Conservation (phyloP, 2,113 vertebrate genomes). For the Psettodes erumei region DNA sequence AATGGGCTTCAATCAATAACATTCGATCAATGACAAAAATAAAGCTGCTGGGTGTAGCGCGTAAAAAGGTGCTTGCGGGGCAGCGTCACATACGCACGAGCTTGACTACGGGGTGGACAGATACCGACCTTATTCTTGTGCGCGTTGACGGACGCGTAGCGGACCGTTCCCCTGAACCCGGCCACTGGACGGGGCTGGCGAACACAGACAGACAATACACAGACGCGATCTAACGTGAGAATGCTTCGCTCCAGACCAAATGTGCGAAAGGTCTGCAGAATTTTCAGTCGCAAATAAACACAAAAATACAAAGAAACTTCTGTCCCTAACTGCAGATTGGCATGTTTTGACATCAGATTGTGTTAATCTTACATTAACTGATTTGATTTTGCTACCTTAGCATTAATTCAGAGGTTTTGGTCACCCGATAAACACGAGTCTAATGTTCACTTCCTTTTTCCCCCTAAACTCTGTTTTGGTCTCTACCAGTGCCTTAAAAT, state of each 20-base stretch:
- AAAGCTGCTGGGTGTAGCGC: background rate
- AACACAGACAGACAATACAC: slow-evolving; percentile 47
- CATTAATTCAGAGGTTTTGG: too few relatives aligned
- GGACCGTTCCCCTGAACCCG: slow-evolving; percentile 96
- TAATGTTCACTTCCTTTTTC: too few relatives aligned
- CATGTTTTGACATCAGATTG: too few relatives aligned
- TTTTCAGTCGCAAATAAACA: background rate
- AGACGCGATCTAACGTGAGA: background rate
- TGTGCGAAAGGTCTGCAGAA: background rate
- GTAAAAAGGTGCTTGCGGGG: background rate
- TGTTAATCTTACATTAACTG: too few relatives aligned
- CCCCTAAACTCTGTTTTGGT: too few relatives aligned
- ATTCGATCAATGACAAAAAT: background rate
- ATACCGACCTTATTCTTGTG: slow-evolving; percentile 95
- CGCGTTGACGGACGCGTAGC: slow-evolving; percentile 97
- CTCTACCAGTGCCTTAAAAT: too few relatives aligned
- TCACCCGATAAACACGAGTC: too few relatives aligned
- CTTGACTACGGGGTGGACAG: background rate
- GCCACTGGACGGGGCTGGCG: slow-evolving; percentile 93
- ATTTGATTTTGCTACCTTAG: too few relatives aligned
- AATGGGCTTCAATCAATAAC: background rate
- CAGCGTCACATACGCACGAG: background rate
- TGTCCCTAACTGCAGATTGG: too few relatives aligned
- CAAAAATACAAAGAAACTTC: too few relatives aligned
- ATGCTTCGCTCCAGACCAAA: background rate